Base-by-base conservation (phyloP, 2,888 invertebrate genomes). In the Rotaria magnacalcarata region DNA sequence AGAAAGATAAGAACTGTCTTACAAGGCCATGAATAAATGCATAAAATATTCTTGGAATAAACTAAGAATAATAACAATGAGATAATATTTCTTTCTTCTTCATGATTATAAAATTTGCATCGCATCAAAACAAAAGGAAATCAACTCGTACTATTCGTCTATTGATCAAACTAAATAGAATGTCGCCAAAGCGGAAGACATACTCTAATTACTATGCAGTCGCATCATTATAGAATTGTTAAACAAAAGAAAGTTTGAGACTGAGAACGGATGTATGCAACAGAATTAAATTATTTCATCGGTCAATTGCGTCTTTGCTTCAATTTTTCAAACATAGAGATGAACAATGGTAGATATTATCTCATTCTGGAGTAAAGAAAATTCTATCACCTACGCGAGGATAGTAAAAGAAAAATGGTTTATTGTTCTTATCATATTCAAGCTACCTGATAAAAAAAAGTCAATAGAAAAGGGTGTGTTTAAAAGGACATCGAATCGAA, bases 131-230 rank as follows among this genome's bases (percentile, higher is more conserved):
- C 16, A 34, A 67, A 67, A 67, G 67, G 67, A 67, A 67, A 67
- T 67, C 67, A 67, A 41, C 34, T 34, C 67, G 34, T 67, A 67
- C 34, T 67, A 34, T 67, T 19, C 14, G 67, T 34, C 67, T 67
- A 67, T 67, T 67, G 67, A 67, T 67, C 67, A 67, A 67, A 67
- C 67, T 34, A 67, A 67, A 67, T 67, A 67, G 67, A 67, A 67
- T 41, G 67, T 67, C 67, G 19, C 14, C 19, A 67, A 67, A 34
- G 19, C 67, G 67, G 67, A 67, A 67, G 67, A 67, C 67, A 67
- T 41, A 67, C 67, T 67, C 67, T 67, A 34, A 67, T 67, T 67
- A 34, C 67, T 67, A 67, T 67, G 67, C 67, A 67, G 34, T 67
- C 27, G 34, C 67, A 34, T 67, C 67, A 67, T 67, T 54, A 21